Conservation (phyloP, 2,113 vertebrate species). For the Physeter macrocephalus region DNA sequence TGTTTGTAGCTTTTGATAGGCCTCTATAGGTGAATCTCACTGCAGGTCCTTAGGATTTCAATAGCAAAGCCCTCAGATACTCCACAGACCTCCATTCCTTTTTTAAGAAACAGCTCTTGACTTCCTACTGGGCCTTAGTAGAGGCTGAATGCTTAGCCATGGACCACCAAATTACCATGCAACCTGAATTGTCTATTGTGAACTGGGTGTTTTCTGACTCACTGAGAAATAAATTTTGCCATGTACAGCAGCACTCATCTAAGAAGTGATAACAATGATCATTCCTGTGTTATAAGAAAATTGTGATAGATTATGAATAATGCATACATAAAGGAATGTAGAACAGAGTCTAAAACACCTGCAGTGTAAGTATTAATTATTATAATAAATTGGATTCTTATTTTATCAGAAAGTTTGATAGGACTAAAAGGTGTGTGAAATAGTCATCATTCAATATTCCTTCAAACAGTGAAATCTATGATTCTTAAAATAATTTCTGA, state of each 20-base stretch:
- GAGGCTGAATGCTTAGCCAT: background rate
- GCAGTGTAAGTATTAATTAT: background rate
- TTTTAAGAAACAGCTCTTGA: background rate
- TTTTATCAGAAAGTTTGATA: background rate
- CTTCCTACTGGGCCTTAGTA: background rate
- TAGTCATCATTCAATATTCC: background rate
- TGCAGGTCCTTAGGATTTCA: background rate
- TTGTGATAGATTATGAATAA: background rate
- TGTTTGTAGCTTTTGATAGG: background rate
- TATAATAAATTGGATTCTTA: background rate
- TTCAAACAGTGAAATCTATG: background rate
- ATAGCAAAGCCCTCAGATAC: background rate
- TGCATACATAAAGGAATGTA: background rate
- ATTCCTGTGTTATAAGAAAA: background rate
- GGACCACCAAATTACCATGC: background rate
- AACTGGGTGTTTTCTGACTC: background rate
- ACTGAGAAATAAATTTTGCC: background rate
- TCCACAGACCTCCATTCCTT: background rate
- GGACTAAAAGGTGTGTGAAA: background rate
- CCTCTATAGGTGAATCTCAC: background rate
- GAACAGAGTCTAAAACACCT: background rate
- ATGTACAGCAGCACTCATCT: background rate
- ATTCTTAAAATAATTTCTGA: background rate
- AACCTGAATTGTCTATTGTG: background rate
- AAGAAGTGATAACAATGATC: background rate